Evolutionary conservation across 2,113 vertebrate species (phyloP).

Genomic region (Mobula birostris): DNA sequence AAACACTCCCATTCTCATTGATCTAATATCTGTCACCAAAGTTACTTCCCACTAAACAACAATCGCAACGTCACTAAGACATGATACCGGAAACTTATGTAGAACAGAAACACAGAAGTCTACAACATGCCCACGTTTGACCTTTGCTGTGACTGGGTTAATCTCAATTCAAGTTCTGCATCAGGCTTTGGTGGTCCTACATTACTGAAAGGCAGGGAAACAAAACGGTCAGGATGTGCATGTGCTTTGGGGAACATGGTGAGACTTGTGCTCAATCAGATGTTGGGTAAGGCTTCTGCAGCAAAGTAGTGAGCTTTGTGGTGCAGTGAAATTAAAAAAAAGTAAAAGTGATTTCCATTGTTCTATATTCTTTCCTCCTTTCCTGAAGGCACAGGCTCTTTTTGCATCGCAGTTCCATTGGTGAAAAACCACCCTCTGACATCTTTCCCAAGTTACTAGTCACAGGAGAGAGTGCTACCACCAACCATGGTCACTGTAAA

Average conservation of each 20-base stretch:
- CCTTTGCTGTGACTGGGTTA: not conserved
- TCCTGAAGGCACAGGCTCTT: not conserved
- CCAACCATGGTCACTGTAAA: not conserved
- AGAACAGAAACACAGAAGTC: not conserved
- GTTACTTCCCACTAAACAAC: not conserved
- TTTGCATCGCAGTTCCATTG: too few species aligned
- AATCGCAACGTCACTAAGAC: not conserved
- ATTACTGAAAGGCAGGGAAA: not conserved
- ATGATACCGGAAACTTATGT: not conserved
- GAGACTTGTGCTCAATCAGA: not conserved
- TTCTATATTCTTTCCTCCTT: not conserved
- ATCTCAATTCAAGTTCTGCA: not conserved
- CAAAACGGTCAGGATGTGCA: too few species aligned
- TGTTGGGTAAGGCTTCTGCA: not conserved
- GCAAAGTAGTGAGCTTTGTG: not conserved
- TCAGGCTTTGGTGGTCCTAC: not conserved
- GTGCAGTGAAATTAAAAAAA: not conserved
- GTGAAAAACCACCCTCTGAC: not conserved
- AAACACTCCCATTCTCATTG: not conserved
- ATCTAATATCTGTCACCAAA: slow-evolving; percentile 4
- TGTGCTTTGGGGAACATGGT: not conserved
- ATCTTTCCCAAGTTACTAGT: not conserved
- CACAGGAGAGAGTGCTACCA: too few species aligned
- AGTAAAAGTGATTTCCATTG: not conserved
- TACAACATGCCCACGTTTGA: not conserved